Evolutionary conservation across 2,113 vertebrate genomes (phyloP).

Genomic region (Glaucidium brasilianum): DNA sequence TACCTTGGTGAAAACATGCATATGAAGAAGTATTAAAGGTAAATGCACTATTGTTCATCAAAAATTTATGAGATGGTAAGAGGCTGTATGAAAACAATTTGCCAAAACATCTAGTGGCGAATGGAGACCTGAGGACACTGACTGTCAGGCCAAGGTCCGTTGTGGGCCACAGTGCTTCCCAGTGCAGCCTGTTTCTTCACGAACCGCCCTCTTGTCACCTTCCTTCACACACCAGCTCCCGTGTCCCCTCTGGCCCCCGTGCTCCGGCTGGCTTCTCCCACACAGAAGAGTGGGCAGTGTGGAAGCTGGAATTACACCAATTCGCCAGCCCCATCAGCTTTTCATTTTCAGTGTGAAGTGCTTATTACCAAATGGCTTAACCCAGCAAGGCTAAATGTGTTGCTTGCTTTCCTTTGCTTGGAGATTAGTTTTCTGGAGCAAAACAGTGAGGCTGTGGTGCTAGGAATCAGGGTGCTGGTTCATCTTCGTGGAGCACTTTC

Average conservation of each 20-base stretch:
- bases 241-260: accelerated
- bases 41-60: accelerated
- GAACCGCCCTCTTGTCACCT: background rate
- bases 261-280: background rate
- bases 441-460: background rate
- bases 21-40: background rate
- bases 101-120: background rate
- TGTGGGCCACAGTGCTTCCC: background rate
- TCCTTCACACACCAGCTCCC: accelerated
- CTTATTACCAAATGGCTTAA: background rate
- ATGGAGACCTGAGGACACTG: background rate
- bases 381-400: background rate
- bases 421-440: background rate
- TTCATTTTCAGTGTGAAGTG: background rate
- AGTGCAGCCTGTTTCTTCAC: background rate
- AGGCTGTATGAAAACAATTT: background rate
- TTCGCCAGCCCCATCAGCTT: background rate
- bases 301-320: background rate
- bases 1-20: background rate
- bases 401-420: background rate
- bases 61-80: background rate
- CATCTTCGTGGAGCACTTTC: background rate
- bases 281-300: accelerated
- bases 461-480: background rate
- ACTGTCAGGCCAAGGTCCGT: accelerated